Evolutionary conservation across 2,888 invertebrate species (phyloP), one percentile per base, ranked within the genome.

Genomic region (Glyphotaelius pellucidus): DNA sequence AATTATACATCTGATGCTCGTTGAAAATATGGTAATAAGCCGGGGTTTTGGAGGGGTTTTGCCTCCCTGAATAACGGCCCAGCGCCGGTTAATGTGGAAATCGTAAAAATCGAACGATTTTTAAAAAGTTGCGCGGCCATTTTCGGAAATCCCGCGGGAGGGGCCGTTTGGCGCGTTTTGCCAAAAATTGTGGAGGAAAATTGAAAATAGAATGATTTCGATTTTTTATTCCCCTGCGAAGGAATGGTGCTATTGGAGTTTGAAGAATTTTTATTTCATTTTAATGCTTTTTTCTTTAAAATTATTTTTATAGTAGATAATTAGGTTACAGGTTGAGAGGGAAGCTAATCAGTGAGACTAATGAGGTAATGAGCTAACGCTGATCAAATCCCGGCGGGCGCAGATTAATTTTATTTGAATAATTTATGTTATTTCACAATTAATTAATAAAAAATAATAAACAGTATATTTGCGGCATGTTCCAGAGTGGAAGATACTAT

Each of bases 21-120:
- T 85, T 91, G 91, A 91, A 93, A 93, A 93, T 93, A 93, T 93
- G 93, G 91, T 93, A 92, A 93, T 93, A 93, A 93, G 91, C 90
- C 87, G 87, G 87, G 87, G 79, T 85, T 30, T n/a, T 42, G 88
- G 30, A 47, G 88, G 52, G 52, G 52, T 67, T 67, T n/a, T 25
- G 79, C 79, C 88, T 42, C 35, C 30, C 38, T 80, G 89, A 89
- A 89, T 80, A 80, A 35, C 88, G 88, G 52, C 15, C 30, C 32
- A 7, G 32, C 79, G 88, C 79, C 88, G 79, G 67, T 67, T 67
- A 67, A 67, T 67, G 32, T 32, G 35, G 38, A 42, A 89, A 89
- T 47, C 42, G 90, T 47, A 47, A 47, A 90, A 90, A 90, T 90
- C 81, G 90, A 83, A 83, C 83, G 90, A 90, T 90, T 90, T 90